Evolutionary conservation across 2,888 invertebrate species (phyloP), one percentile per base, ranked within the genome.

Genomic region (Stenoptilia bipunctidactyla): DNA sequence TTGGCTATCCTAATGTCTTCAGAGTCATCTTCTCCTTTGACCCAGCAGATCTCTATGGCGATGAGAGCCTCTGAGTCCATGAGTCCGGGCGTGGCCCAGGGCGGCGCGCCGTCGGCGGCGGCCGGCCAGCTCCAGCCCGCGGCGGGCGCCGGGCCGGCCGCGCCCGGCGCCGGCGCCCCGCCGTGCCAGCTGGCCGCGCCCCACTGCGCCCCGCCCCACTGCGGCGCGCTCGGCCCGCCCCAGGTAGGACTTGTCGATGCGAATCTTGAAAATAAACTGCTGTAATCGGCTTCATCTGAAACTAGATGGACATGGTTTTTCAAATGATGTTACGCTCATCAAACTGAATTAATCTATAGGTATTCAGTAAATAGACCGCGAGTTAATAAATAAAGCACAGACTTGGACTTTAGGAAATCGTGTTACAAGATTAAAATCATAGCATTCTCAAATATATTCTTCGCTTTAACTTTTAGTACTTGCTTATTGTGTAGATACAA

Each of bases 41-140:
- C 75, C 27, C 82, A 54, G 46, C 74, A 77, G 25, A 84, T 54
- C 39, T 85, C 85, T 4, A 85, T 86, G 0, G 95, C 90, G 36
- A 94, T 85, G 33, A 91, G 88, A 13, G 96, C 87, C 60, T 97
- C 97, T 2, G 95, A 86, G 40, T 91, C 90, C 34, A 93, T 92
- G 4, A 93, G 68, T 0, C 93, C 92, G 52, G 92, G 90, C 1
- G 89, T 86, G 48, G 89, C 89, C 49, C 69, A 66, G 30, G 93
- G 85, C 2, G 87, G 87, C 83, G 74, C 56, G 87, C 87, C 34
- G 42, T 39, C 34, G 30, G 93, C 94, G 96, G 9, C 93, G 0
- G 92, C 91, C 66, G 91, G 89, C 58, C 87, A 85, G 61, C 90
- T 91, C 10, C 90, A 71, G 44, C 87, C 73, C 64, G 90, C 91